phyloP scores from a whole-genome alignment of 1,140 invertebrate genomes.

The Trichoplusia ni region DNA sequence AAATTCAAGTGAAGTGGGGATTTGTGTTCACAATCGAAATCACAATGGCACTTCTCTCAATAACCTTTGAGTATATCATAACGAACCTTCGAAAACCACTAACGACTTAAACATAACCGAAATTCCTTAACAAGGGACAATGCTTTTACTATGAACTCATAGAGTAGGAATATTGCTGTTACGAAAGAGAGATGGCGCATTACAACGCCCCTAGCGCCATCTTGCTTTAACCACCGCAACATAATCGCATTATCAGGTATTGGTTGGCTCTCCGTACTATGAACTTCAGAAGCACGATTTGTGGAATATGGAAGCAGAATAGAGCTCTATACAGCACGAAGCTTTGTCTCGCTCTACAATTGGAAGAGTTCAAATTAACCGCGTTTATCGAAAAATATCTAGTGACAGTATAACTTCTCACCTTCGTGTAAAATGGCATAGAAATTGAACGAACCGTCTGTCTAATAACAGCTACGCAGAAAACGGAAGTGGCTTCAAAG shows the following conservation, averaged over 20 bases:
- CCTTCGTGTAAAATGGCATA: slow-evolving; percentile 41
- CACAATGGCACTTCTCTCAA: neutral
- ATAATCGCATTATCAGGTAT: too few species aligned
- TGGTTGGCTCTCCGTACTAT: too few species aligned
- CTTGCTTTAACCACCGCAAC: too few species aligned
- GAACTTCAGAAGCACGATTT: too few species aligned
- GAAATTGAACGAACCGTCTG: slow-evolving; percentile 43
- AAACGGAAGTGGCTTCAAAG: slow-evolving; percentile 59
- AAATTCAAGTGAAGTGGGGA: neutral
- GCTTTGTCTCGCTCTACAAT: neutral
- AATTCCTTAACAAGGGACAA: neutral
- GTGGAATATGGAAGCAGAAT: neutral
- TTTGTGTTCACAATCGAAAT: slow-evolving; percentile 4
- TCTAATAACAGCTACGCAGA: slow-evolving; percentile 58
- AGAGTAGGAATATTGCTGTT: too few species aligned
- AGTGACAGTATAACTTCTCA: slow-evolving; percentile 30
- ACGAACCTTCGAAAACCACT: neutral
- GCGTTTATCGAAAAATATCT: neutral
- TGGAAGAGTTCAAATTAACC: neutral
- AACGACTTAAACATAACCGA: slow-evolving; percentile 1
- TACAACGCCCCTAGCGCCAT: too few species aligned
- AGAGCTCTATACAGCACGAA: neutral
- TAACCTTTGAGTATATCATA: neutral
- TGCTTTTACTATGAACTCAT: too few species aligned
- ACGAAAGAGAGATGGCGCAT: too few species aligned